Evolutionary conservation across 1,140 invertebrate genomes (phyloP), one percentile per base, ranked within the genome.

Genomic region (Ganaspis sp.): DNA sequence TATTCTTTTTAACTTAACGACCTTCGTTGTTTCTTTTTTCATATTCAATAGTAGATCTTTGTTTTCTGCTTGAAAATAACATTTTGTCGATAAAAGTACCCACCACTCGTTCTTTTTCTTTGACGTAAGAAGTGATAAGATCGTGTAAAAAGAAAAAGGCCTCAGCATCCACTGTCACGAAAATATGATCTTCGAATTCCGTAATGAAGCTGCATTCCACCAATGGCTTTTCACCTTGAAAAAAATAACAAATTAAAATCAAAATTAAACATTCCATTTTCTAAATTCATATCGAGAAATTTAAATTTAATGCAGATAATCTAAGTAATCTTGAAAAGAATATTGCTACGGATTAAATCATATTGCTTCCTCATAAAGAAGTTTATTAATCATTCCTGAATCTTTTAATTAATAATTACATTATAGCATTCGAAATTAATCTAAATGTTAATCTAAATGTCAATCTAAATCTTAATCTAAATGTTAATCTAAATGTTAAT

Each of bases 181-280:
- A 98, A 83, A 99, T 99, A 87, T 99, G 98, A 90, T 99, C 98
- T 89, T 99, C 97, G 92, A 99, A 99, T 91, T 99, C 98, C 9
- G 98, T 99, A 34, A 99, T 98, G 90, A 99, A 99, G 90, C 97
- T 98, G 92, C 97, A 99, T 84, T 98, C 96, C 21, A 99, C 97
- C 34, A 95, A 92, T 26, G 98, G 97, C 89, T 97, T 97, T 72
- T 94, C 93, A 87, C 95, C 97, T 96, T 85, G 11, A 2, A 81
- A 76, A 40, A 73, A 77, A 64, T 69, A 19, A 64, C 58, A 17
- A 69, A 74, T 69, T 34, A 17, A 19, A 45, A 15, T 45, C n/a
- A 12, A 45, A 45, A 45, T 45, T 3, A 34, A 4, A 45, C 6
- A 45, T 12, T 15, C 4, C 4, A 0, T n/a, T 45, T 45, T 45